Evolutionary conservation across 2,113 vertebrate species (phyloP), one percentile per base, ranked within the genome.

Genomic region (Gorilla gorilla): DNA sequence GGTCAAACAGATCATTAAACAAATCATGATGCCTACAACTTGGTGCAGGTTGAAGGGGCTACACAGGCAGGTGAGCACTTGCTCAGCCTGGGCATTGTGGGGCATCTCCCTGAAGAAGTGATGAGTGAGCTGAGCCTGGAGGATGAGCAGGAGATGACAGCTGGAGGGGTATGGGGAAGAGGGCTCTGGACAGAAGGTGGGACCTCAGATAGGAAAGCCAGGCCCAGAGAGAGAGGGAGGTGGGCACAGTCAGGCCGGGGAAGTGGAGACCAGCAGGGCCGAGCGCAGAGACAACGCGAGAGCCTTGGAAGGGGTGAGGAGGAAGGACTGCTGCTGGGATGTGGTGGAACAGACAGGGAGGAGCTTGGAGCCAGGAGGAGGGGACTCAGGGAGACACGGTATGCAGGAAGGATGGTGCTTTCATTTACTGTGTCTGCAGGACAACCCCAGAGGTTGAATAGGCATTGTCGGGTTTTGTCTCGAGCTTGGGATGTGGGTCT

Each of bases 321-420:
- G 64, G 17, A 30, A 38, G 6, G 9, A 35, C 23, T 25, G 22
- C 13, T 14, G 25, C 68, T n/a, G 11, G 50, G 43, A 5, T 10
- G 32, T 66, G 45, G 18, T 30, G 27, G 59, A 27, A 50, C 40
- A 22, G 43, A 4, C 6, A 75, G 40, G 59, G 43, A 20, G 66
- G 38, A 81, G 64, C 35, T 50, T 17, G 23, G 87, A 50, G 38
- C 79, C 32, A 8, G 27, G 45, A 43, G 32, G 38, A 81, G 38
- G 82, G 76, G 38, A 32, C 16, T 8, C 1, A 1, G 79, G 20
- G 25, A 45, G 55, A 22, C 4, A 1, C 11, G 55, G 25, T 32
- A 5, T 20, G 1, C 0, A 0, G 43, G 45, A 64, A 50, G 18
- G 78, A 25, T 40, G 48, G 6, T 1, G 14, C 6, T 38, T 45